Percentiles rank a stretch among this genome's conserved stretches.
These are phyloP conservation scores for Protobothrops mucrosquamatus DNA, from an alignment of 2,113 vertebrate genomes.

Conservation along the genomic window DNA sequence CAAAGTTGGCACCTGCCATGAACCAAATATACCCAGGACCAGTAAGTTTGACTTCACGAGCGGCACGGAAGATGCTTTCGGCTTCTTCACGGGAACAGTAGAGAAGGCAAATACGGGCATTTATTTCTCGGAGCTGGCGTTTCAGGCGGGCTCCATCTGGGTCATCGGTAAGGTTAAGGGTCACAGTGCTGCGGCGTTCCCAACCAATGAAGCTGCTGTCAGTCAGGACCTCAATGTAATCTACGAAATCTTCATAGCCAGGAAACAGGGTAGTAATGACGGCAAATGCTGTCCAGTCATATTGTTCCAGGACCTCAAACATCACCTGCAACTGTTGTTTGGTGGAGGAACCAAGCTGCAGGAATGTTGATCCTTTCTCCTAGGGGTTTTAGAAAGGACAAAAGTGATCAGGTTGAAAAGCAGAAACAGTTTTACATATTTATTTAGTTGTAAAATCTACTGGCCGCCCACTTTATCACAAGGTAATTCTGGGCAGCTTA, in stretches of 20 bases:
- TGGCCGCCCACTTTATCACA: neutral
- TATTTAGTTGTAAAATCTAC: neutral
- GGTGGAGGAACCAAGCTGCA: slow-evolving; percentile 91
- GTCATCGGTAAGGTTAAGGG: slow-evolving; percentile 85
- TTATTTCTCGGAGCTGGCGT: slow-evolving; percentile 85
- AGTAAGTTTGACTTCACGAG: slow-evolving; percentile 82
- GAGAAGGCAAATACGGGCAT: slow-evolving; percentile 90
- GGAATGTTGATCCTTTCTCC: slow-evolving; percentile 92
- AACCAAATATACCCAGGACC: slow-evolving; percentile 93
- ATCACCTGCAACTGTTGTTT: slow-evolving; percentile 91
- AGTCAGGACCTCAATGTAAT: slow-evolving; percentile 87
- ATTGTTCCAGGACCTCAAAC: slow-evolving; percentile 94
- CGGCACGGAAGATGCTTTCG: slow-evolving; percentile 83
- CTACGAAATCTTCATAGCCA: slow-evolving; percentile 89
- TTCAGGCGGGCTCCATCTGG: slow-evolving; percentile 75
- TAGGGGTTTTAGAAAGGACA: slow-evolving; percentile 40
- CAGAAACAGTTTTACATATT: neutral
- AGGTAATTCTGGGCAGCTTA: neutral
- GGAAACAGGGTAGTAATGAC: slow-evolving; percentile 89
- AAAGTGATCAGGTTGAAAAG: neutral
- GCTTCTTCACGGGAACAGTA: slow-evolving; percentile 94
- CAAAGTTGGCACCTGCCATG: slow-evolving; percentile 85
- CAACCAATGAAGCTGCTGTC: slow-evolving; percentile 94
- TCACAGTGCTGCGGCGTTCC: slow-evolving; percentile 92
- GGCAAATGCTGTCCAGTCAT: slow-evolving; percentile 93